These are phyloP conservation scores for Smittia sp. DNA, from an alignment of 2,888 invertebrate genomes.

Conservation along the genomic window DNA sequence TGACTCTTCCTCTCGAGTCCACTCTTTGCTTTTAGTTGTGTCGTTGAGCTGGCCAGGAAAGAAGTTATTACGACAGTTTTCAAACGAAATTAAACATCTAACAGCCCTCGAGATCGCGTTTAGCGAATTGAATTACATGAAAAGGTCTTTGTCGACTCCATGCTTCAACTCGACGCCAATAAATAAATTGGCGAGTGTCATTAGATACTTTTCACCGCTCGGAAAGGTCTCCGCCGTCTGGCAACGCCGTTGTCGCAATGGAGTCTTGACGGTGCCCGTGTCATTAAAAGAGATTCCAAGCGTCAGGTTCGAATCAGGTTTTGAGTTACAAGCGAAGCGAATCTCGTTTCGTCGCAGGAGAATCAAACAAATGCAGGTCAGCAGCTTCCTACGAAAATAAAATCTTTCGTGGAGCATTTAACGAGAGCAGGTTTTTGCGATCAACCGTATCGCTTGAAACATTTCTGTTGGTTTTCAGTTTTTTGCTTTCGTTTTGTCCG, in stretches of 20 bases:
- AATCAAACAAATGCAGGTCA: constrained; percentile 37
- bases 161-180: neutral
- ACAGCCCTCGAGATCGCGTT: too few species aligned
- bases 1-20: constrained; percentile 24
- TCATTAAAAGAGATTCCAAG: neutral
- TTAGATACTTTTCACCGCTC: constrained; percentile 28
- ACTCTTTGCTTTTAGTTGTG: neutral
- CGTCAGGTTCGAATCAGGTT: constrained; percentile 32
- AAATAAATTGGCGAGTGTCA: constrained; percentile 32
- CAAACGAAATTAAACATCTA: too few species aligned
- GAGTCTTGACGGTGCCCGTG: neutral
- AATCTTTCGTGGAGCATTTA: neutral
- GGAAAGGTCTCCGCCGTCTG: neutral
- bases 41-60: neutral
- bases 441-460: constrained; percentile 5
- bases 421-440: constrained; percentile 27
- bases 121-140: neutral
- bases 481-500: neutral
- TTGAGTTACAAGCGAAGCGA: constrained; percentile 29
- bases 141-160: neutral
- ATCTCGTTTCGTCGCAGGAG: neutral
- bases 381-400: constrained; percentile 37
- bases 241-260: too few species aligned
- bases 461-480: constrained; percentile 15
- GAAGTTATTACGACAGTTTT: neutral